These are phyloP conservation scores for Copidosoma floridanum DNA, from an alignment of 1,140 invertebrate genomes.

Conservation along the genomic window DNA sequence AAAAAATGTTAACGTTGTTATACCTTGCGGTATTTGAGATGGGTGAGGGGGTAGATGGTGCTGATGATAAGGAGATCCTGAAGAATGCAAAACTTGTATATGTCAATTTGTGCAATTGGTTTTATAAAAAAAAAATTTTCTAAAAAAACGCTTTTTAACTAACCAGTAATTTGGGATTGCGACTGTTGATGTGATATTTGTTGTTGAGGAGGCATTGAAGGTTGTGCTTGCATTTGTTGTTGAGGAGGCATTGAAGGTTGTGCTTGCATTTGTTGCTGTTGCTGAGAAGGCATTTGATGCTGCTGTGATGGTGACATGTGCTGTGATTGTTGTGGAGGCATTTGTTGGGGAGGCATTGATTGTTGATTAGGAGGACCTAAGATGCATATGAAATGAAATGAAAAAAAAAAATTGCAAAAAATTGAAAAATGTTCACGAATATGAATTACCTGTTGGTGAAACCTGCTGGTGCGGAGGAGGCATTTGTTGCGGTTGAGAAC, in stretches of 20 bases:
- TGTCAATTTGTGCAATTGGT: neutral
- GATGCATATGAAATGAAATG: too few relatives aligned
- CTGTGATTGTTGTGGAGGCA: too few relatives aligned
- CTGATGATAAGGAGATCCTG: neutral
- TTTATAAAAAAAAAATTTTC: neutral
- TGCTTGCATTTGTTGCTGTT: conserved; percentile 23
- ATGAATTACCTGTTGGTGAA: too few relatives aligned
- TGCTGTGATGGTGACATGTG: conserved; percentile 20
- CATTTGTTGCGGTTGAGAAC: too few relatives aligned
- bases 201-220: conserved; percentile 16
- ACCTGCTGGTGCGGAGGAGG: too few relatives aligned
- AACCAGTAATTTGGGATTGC: conserved; percentile 10
- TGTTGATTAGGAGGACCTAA: too few relatives aligned
- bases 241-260: conserved; percentile 27
- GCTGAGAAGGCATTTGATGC: conserved; percentile 29
- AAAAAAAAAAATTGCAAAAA: too few relatives aligned
- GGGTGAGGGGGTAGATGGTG: conserved; percentile 27
- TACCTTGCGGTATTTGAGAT: conserved; percentile 26
- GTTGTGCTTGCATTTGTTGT: conserved; percentile 21
- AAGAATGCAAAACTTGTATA: neutral
- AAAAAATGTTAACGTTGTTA: neutral
- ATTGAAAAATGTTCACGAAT: too few relatives aligned
- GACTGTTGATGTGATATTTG: conserved; percentile 10
- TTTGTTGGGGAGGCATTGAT: too few relatives aligned
- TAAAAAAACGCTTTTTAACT: conserved; percentile 23